Conservation (phyloP, 2,113 vertebrate genomes). For the Amblyopsis rosae region DNA sequence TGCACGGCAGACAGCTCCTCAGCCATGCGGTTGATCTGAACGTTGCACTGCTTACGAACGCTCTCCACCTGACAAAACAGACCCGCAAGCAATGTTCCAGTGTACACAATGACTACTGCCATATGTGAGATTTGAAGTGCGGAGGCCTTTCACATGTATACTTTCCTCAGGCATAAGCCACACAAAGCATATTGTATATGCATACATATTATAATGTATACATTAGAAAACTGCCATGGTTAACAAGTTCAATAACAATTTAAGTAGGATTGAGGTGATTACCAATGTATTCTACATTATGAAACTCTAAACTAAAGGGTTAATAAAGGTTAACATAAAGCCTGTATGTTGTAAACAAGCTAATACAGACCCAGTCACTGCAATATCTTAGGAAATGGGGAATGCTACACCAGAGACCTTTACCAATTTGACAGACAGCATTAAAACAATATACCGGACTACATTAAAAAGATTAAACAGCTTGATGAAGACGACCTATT, state of each 20-base stretch:
- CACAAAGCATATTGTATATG: not conserved
- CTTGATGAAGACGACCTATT: conserved; percentile 39
- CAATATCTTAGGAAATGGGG: not conserved
- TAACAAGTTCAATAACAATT: no score
- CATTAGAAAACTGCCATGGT: no score
- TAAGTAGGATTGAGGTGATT: no score
- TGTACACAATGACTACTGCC: not conserved
- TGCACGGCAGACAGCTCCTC: conserved; percentile 88
- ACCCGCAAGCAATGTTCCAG: not conserved
- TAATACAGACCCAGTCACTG: not conserved
- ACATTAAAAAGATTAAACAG: conserved; percentile 49
- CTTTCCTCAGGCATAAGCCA: not conserved
- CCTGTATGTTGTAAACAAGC: conserved; percentile 3
- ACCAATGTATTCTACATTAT: no score
- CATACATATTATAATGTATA: no score
- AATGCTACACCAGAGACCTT: conserved; percentile 19
- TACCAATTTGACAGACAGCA: conserved; percentile 22
- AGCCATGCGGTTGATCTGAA: conserved; percentile 83
- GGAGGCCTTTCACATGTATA: conserved; percentile 1
- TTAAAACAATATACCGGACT: conserved; percentile 18
- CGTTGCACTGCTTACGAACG: conserved; percentile 83
- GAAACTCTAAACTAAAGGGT: not conserved
- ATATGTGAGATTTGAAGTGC: not conserved
- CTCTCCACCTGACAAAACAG: conserved; percentile 79
- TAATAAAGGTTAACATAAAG: not conserved